phyloP scores from a whole-genome alignment of 2,888 invertebrate genomes.

The Erebia epiphron region DNA sequence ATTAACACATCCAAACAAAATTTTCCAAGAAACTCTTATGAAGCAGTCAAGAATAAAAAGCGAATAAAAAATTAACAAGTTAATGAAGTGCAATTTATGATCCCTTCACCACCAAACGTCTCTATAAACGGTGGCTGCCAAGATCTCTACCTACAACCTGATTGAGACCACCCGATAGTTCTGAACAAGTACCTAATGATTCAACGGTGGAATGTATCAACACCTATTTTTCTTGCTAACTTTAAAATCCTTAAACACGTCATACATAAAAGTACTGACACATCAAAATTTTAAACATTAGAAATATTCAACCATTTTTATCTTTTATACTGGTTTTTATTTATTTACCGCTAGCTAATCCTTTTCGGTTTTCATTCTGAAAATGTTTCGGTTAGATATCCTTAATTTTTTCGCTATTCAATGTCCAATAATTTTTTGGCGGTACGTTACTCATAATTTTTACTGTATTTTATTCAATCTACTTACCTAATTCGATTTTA shows the following conservation, averaged over 20 bases:
- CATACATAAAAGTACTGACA: background rate
- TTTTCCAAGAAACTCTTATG: slow-evolving; percentile 9
- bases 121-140: slow-evolving; percentile 25
- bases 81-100: slow-evolving; percentile 36
- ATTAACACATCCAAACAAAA: slow-evolving; percentile 9
- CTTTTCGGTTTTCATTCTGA: too few relatives aligned
- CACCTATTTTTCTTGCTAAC: slow-evolving; percentile 26
- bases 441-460: too few relatives aligned
- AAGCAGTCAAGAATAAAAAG: slow-evolving; percentile 11
- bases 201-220: slow-evolving; percentile 28
- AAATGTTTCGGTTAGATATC: too few relatives aligned
- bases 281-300: too few relatives aligned
- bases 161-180: slow-evolving; percentile 45
- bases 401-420: too few relatives aligned
- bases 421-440: too few relatives aligned
- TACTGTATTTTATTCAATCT: too few relatives aligned
- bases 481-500: too few relatives aligned
- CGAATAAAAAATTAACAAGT: slow-evolving; percentile 26
- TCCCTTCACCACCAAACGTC: slow-evolving; percentile 27
- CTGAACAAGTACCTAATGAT: slow-evolving; percentile 38
- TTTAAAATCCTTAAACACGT: background rate
- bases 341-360: too few relatives aligned
- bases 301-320: too few relatives aligned
- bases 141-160: slow-evolving; percentile 10
- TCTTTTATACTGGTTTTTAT: too few relatives aligned